phyloP scores from a whole-genome alignment of 2,888 invertebrate species.

The Eulithis prunata region DNA sequence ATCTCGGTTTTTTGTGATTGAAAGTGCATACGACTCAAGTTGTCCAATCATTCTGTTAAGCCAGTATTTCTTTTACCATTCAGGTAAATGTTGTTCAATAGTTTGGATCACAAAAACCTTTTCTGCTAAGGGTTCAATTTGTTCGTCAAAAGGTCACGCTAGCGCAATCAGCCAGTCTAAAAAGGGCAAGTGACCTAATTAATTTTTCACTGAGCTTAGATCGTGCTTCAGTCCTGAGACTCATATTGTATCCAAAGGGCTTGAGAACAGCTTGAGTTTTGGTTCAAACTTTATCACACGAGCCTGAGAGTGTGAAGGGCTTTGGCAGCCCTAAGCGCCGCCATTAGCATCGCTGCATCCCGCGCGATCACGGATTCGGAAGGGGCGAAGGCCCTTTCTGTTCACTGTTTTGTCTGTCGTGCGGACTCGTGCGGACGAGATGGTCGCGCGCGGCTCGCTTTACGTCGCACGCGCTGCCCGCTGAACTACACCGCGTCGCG shows the following conservation, averaged over 20 bases:
- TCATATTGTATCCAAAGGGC: too few species aligned
- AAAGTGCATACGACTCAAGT: too few species aligned
- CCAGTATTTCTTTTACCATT: too few species aligned
- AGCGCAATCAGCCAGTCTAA: conserved; percentile 29
- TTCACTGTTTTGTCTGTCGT: conserved; percentile 74
- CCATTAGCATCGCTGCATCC: conserved; percentile 80
- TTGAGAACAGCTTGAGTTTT: too few species aligned
- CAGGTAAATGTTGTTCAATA: too few species aligned
- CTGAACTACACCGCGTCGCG: conserved; percentile 48
- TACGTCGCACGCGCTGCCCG: conserved; percentile 58
- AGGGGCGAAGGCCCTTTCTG: conserved; percentile 80
- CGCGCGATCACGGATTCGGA: conserved; percentile 79
- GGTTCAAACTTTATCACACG: too few species aligned
- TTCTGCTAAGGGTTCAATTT: too few species aligned
- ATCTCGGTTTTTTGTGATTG: too few species aligned
- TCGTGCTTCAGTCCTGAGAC: conserved; percentile 19
- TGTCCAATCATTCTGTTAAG: too few species aligned
- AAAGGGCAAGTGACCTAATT: conserved; percentile 32
- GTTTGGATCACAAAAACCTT: too few species aligned
- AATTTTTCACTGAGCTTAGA: conserved; percentile 19
- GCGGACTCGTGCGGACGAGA: conserved; percentile 73
- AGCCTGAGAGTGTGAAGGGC: conserved; percentile 17
- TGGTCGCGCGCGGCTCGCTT: conserved; percentile 72
- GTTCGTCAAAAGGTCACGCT: conserved; percentile 22
- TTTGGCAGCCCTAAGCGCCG: conserved; percentile 53